phyloP scores from a whole-genome alignment of 2,888 invertebrate species.

The Acrocyrtus sp. region DNA sequence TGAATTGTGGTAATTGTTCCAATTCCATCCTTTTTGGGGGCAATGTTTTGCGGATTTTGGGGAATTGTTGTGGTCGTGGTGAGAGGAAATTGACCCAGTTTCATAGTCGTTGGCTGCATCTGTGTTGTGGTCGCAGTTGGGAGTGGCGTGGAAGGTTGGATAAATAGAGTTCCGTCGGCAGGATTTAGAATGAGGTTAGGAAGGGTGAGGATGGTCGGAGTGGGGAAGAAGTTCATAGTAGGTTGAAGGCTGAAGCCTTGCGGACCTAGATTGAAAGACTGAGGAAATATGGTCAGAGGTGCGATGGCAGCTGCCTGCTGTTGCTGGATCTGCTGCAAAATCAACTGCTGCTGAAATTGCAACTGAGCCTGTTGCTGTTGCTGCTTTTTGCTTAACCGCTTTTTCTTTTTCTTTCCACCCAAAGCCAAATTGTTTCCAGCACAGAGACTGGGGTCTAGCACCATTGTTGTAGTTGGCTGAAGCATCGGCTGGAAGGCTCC shows the following conservation, averaged over 20 bases:
- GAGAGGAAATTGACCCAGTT: conserved; percentile 58
- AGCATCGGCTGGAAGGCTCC: conserved; percentile 51
- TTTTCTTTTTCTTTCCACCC: conserved; percentile 61
- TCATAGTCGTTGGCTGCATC: conserved; percentile 42
- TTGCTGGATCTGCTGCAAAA: conserved; percentile 63
- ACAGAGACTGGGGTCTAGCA: conserved; percentile 60
- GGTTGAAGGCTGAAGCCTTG: conserved; percentile 62
- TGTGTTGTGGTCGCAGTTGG: conserved; percentile 45
- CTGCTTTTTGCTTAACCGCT: conserved; percentile 63
- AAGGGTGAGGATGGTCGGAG: conserved; percentile 60
- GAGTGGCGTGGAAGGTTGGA: conserved; percentile 58
- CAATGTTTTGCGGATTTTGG: conserved; percentile 52
- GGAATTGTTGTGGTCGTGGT: conserved; percentile 41
- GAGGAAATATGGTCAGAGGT: conserved; percentile 60
- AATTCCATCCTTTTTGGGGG: conserved; percentile 58
- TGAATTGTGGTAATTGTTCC: conserved; percentile 18
- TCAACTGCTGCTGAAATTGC: conserved; percentile 64
- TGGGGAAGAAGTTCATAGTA: conserved; percentile 62
- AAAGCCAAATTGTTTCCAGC: conserved; percentile 50
- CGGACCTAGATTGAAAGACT: conserved; percentile 62
- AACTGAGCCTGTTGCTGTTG: conserved; percentile 65
- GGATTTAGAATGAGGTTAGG: conserved; percentile 63
- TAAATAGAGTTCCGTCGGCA: conserved; percentile 61
- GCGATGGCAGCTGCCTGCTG: conserved; percentile 45
- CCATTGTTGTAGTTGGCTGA: conserved; percentile 57